phyloP scores from a whole-genome alignment of 2,888 invertebrate species.

The Parnassius mnemosyne region DNA sequence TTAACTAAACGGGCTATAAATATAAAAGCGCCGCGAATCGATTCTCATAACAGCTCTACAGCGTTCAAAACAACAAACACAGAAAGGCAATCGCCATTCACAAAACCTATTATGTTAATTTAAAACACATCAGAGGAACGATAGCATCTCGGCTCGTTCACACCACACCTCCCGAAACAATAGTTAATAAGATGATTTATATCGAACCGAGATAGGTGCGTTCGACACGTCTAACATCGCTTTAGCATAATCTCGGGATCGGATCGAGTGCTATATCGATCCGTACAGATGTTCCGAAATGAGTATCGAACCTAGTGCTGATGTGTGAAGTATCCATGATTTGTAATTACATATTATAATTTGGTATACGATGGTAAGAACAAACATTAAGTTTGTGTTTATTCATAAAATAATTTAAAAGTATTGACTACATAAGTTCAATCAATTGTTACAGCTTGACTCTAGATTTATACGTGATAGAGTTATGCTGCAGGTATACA shows the following conservation, averaged over 20 bases:
- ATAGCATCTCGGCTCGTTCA: conserved; percentile 75
- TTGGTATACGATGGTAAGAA: background rate
- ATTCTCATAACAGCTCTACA: conserved; percentile 45
- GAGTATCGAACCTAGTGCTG: conserved; percentile 25
- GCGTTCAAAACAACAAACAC: conserved; percentile 65
- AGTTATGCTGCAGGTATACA: too few relatives aligned
- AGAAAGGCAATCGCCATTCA: conserved; percentile 74
- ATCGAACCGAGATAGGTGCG: conserved; percentile 72
- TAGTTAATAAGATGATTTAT: conserved; percentile 81
- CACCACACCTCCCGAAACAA: conserved; percentile 81
- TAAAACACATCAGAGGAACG: conserved; percentile 75
- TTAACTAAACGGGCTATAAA: background rate
- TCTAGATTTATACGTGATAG: too few relatives aligned
- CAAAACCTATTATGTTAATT: conserved; percentile 81
- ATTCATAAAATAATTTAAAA: too few relatives aligned
- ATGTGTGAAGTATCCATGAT: conserved; percentile 12
- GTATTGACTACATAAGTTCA: too few relatives aligned
- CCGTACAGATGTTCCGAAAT: conserved; percentile 65
- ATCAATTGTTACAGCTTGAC: too few relatives aligned
- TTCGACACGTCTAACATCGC: conserved; percentile 76
- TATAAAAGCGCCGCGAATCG: conserved; percentile 29
- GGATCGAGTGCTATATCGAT: conserved; percentile 72
- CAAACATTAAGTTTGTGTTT: background rate
- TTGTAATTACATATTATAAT: background rate
- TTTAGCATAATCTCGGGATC: conserved; percentile 76